Evolutionary conservation across 2,113 vertebrate genomes (phyloP), one percentile per base, ranked within the genome.

Genomic region (Cathartes aura): DNA sequence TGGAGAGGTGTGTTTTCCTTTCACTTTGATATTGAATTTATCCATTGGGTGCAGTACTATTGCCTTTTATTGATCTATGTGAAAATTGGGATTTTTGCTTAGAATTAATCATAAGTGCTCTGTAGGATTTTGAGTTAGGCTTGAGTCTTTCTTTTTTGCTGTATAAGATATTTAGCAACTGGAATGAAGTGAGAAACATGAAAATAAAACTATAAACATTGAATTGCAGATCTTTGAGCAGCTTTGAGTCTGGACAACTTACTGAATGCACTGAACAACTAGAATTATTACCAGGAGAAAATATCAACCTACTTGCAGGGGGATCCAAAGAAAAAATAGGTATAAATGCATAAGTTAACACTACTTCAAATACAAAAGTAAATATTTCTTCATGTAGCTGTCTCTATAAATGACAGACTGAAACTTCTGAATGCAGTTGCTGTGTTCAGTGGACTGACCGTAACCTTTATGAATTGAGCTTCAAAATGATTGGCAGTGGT

Each of bases 241-340:
- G 98, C 94, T 99, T 99, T 87, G 99, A 99, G 88, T 99, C 99
- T 73, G 99, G 99, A 81, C 99, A 99, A 89, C 99, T 99, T 87
- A 48, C 95, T 12, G 99, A 99, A 93, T 99, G 99, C 91, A 98
- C 98, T 40, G 98, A 99, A 43, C 99, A 99, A 80, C 97, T 99
- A 82, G 99, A 99, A 96, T 98, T 99, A 85, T 97, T 99, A 89
- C 99, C 99, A 7, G 99, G 99, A 88, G 99, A 99, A 97, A 99
- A 99, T 96, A 99, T 99, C 87, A 99, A 98, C 75, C 98, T 99
- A 15, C 98, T 99, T 90, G 98, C 98, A 47, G 99, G 98, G 50
- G 98, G 98, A 94, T 98, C 97, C 95, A 99, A 99, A 97, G 99
- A 99, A 91, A 99, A 99, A 98, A 99, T 99, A 93, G 99, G 99